These are phyloP conservation scores for Carettochelys insculpta DNA, from an alignment of 2,113 vertebrate species.

Conservation along the genomic window DNA sequence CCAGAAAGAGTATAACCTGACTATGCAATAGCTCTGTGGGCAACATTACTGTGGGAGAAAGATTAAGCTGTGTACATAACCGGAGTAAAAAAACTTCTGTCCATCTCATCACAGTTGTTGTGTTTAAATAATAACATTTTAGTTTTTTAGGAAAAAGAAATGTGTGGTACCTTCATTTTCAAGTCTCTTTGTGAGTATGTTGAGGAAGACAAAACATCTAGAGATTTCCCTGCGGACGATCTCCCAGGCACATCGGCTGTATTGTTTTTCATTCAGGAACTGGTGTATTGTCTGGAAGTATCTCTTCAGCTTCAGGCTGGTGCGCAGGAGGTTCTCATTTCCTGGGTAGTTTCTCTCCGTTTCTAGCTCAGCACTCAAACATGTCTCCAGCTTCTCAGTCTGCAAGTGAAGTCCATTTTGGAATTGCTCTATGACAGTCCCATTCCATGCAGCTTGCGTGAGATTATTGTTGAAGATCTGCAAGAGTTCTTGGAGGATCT, in stretches of 20 bases:
- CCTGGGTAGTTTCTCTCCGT: neutral
- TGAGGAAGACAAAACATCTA: slow-evolving; percentile 8
- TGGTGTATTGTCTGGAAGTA: slow-evolving; percentile 32
- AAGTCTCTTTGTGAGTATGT: neutral
- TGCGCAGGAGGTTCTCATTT: neutral
- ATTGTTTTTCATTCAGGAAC: slow-evolving; percentile 38
- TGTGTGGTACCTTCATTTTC: neutral
- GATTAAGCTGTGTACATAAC: neutral
- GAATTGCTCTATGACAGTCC: neutral
- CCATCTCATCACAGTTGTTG: neutral
- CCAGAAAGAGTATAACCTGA: neutral
- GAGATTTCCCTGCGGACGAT: slow-evolving; percentile 32
- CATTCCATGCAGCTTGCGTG: neutral
- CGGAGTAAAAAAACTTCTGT: neutral
- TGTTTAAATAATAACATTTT: neutral
- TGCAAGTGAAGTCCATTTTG: slow-evolving; percentile 30
- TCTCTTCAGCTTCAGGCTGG: slow-evolving; percentile 30
- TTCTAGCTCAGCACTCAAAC: neutral
- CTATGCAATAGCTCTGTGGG: neutral
- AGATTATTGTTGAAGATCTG: neutral
- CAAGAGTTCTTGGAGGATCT: slow-evolving; percentile 51
- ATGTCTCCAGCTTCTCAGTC: neutral
- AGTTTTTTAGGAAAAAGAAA: neutral
- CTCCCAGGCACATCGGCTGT: neutral
- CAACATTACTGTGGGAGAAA: neutral